Base-by-base conservation (phyloP, 2,888 invertebrate genomes). In the Mythimna impura region DNA sequence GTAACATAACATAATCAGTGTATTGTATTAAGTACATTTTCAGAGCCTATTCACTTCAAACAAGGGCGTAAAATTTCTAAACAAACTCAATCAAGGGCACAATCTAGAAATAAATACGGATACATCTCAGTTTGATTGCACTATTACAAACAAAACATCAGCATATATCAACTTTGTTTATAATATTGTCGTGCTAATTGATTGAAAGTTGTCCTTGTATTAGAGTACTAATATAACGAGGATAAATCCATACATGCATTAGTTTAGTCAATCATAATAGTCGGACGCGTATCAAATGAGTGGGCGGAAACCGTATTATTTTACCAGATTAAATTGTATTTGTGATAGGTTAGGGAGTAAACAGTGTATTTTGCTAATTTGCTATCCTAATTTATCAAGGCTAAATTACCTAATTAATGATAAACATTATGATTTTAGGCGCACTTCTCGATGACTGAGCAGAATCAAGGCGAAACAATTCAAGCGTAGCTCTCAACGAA, bases 301-400 rank as follows among this genome's bases (percentile, higher is more conserved):
- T 84, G 87, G 87, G 87, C 81, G 88, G 77, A 74, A 74, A 85
- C 70, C 76, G 34, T 73, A 50, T 55, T 30, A 12, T 20, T 43
- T 77, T 64, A 52, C 34, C 22, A 54, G 67, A 73, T 66, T 9
- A 50, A 57, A 55, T n/a, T 55, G 0, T 25, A 61, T 34, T 52
- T 60, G 12, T 69, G 36, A 61, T 50, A 43, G 47, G 12, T 64
- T 47, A 12, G 12, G n/a, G n/a, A 22, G 14, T 9, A 14, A 62
- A 61, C 12, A 40, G 25, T 20, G 47, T 61, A 9, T 40, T 0
- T 36, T 36, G 36, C 36, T 36, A 36, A 36, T 36, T 36, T 36
- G 12, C 14, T 55, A 57, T 50, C 12, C 43, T 62, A 43, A 63
- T 71, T 57, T 25, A 1, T 0, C 55, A 61, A 70, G 36, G 36